Conservation (phyloP, 1,140 invertebrate species). For the Heliconius nattereri region DNA sequence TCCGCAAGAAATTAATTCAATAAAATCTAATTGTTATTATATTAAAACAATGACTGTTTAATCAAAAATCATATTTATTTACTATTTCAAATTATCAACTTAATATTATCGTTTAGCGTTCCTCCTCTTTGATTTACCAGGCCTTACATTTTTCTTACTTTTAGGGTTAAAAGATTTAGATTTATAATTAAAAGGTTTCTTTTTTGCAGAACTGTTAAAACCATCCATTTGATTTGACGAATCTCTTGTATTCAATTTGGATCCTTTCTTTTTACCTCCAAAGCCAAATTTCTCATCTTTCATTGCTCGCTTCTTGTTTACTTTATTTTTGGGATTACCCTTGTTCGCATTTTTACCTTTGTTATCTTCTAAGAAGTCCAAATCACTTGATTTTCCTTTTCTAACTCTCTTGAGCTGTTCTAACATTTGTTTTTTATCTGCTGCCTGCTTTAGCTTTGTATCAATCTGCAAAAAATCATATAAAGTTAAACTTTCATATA, state of each 20-base stretch:
- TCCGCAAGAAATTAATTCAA: too few species aligned
- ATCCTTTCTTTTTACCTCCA: slow-evolving; percentile 96
- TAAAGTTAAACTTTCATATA: too few species aligned
- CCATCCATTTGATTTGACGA: slow-evolving; percentile 87
- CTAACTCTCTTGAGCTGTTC: slow-evolving; percentile 92
- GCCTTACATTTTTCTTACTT: slow-evolving; percentile 76
- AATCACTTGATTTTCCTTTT: slow-evolving; percentile 89
- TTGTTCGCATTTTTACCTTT: slow-evolving; percentile 78
- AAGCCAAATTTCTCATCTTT: slow-evolving; percentile 96
- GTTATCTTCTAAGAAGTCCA: slow-evolving; percentile 92
- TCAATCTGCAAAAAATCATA: slow-evolving; percentile 84
- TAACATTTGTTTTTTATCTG: slow-evolving; percentile 90
- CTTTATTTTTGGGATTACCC: slow-evolving; percentile 74
- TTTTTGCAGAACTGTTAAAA: slow-evolving; percentile 80
- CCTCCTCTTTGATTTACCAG: slow-evolving; percentile 84
- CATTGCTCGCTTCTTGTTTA: slow-evolving; percentile 83
- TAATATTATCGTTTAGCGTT: slow-evolving; percentile 81
- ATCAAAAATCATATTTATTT: slow-evolving; percentile 24
- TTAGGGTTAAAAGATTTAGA: slow-evolving; percentile 66
- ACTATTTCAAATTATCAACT: not conserved
- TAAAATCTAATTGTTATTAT: too few species aligned
- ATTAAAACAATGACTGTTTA: too few species aligned
- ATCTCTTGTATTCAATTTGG: slow-evolving; percentile 93
- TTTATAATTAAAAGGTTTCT: slow-evolving; percentile 65
- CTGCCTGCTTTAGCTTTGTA: slow-evolving; percentile 88